Evolutionary conservation across 2,797 vertebrate genomes (phyloP).

Genomic region (Pipistrellus pygmaeus): DNA sequence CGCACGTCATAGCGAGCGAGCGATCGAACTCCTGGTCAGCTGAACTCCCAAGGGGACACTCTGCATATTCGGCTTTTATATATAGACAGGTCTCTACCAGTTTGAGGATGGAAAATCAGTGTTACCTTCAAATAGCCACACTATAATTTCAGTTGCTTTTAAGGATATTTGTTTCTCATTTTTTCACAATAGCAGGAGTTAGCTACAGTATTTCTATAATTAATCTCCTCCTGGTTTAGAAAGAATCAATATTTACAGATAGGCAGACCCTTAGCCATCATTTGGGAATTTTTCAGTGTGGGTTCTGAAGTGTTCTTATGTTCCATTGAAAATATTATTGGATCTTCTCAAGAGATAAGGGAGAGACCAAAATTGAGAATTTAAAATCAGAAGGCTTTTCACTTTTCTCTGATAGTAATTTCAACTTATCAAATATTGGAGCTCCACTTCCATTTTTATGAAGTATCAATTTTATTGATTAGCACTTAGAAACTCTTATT

Average conservation of each 20-base stretch:
- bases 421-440: background rate
- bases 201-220: conserved; percentile 34
- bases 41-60: no score
- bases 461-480: background rate
- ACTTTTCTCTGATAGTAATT: background rate
- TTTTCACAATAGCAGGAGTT: conserved; percentile 9
- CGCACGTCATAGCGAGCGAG: no score
- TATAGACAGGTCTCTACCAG: background rate
- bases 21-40: no score
- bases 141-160: conserved; percentile 51
- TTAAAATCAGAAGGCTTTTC: background rate
- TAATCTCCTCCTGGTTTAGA: background rate
- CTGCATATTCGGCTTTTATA: no score
- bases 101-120: background rate
- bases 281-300: background rate
- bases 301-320: background rate
- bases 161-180: background rate
- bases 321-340: background rate
- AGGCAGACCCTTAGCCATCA: background rate
- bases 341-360: background rate
- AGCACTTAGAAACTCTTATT: background rate
- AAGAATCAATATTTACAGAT: background rate
- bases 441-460: background rate
- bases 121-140: background rate
- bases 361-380: background rate